phyloP scores from a whole-genome alignment of 2,113 vertebrate species.

The Cranoglanis bouderius region DNA sequence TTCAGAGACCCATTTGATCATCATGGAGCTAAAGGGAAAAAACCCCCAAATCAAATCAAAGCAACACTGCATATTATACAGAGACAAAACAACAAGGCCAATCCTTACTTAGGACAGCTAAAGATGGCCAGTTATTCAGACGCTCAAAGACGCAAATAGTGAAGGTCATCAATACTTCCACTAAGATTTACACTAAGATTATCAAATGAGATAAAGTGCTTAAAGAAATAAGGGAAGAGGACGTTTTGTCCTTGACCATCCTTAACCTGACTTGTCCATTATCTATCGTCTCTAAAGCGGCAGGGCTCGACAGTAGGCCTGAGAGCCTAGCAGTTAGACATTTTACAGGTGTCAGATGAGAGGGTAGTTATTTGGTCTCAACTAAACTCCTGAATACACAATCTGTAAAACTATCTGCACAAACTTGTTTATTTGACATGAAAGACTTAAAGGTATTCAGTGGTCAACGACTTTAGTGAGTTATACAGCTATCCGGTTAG shows the following conservation, averaged over 20 bases:
- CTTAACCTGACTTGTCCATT: not conserved
- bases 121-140: not conserved
- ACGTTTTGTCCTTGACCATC: not conserved
- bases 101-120: not conserved
- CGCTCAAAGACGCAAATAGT: not conserved
- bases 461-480: not conserved
- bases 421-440: not conserved
- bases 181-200: not conserved
- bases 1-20: not conserved
- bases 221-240: not conserved
- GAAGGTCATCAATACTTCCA: constrained; percentile 39
- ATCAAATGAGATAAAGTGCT: not conserved
- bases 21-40: not conserved
- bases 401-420: not conserved
- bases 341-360: constrained; percentile 52
- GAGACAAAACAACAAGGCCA: not conserved
- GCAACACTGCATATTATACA: not conserved
- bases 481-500: not conserved
- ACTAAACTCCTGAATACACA: not conserved
- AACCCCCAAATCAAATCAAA: not conserved
- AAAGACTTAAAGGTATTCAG: not conserved
- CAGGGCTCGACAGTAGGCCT: constrained; percentile 16
- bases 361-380: not conserved
- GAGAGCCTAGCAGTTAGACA: constrained; percentile 58
- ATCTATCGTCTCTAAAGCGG: not conserved